phyloP scores from a whole-genome alignment of 2,797 vertebrate species.

The Garrulus glandarius region DNA sequence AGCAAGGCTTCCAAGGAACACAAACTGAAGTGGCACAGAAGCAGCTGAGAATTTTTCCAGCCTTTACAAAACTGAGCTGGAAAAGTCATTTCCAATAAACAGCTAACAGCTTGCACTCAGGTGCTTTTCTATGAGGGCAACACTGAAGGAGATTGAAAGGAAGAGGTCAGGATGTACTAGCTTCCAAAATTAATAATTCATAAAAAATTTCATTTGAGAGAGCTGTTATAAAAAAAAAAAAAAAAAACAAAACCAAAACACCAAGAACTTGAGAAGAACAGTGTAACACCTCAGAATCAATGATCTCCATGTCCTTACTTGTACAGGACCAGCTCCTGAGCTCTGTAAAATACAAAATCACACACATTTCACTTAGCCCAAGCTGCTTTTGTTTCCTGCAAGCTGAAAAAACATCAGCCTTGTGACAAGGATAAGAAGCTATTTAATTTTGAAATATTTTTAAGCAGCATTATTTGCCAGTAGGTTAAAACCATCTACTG shows the following conservation, averaged over 20 bases:
- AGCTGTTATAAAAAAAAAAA: background rate
- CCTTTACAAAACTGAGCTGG: background rate
- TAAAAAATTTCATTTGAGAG: background rate
- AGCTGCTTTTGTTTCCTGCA: background rate
- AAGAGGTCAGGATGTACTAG: background rate
- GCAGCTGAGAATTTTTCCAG: background rate
- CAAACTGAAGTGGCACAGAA: background rate
- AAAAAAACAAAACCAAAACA: background rate
- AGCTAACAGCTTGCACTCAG: background rate
- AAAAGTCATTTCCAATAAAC: background rate
- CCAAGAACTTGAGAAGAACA: background rate
- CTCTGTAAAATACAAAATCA: background rate
- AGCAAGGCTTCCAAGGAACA: background rate
- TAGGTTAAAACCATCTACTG: background rate
- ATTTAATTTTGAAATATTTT: background rate
- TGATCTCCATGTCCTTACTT: background rate
- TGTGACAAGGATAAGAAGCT: background rate
- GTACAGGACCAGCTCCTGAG: background rate
- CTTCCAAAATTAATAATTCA: background rate
- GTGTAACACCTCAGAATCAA: background rate
- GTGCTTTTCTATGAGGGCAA: background rate
- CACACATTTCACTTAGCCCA: background rate
- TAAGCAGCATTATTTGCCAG: background rate
- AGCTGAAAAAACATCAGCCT: background rate
- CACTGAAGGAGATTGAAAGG: background rate